These are phyloP conservation scores for Chloroceryle aenea DNA, from an alignment of 2,113 vertebrate species.

Conservation along the genomic window DNA sequence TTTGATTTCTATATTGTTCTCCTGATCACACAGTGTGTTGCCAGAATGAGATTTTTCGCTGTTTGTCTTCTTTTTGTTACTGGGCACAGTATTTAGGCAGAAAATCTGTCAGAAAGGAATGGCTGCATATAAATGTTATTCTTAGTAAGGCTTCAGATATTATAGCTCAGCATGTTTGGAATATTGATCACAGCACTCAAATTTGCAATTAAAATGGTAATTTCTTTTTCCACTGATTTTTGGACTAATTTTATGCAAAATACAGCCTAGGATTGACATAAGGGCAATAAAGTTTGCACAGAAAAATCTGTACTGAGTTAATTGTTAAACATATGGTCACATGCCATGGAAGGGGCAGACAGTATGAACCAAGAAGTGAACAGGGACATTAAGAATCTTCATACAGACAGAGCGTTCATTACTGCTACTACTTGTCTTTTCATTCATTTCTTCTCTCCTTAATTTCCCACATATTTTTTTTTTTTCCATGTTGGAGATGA, in stretches of 20 bases:
- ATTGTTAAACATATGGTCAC: constrained; percentile 61
- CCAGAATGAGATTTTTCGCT: constrained; percentile 38
- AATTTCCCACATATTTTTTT: not conserved
- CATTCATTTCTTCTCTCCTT: not conserved
- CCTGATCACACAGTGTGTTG: constrained; percentile 49
- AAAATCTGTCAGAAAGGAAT: constrained; percentile 56
- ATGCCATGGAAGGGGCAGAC: not conserved
- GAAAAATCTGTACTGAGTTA: constrained; percentile 20
- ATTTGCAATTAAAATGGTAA: constrained; percentile 67
- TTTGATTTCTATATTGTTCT: constrained; percentile 68
- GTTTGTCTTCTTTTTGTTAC: constrained; percentile 25
- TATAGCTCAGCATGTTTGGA: constrained; percentile 27
- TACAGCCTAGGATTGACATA: constrained; percentile 49
- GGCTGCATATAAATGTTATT: constrained; percentile 56
- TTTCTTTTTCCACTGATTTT: constrained; percentile 52
- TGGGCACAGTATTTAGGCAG: constrained; percentile 4
- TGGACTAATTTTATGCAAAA: constrained; percentile 56
- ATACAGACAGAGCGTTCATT: not conserved
- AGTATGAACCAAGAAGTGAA: constrained; percentile 21
- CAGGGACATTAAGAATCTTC: not conserved
- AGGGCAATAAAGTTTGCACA: constrained; percentile 54
- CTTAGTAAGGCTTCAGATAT: constrained; percentile 9
- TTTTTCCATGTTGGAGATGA: not conserved
- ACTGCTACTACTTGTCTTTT: not conserved
- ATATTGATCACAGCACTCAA: constrained; percentile 55